Evolutionary conservation across 2,113 vertebrate species (phyloP).

Genomic region (Furnarius figulus): DNA sequence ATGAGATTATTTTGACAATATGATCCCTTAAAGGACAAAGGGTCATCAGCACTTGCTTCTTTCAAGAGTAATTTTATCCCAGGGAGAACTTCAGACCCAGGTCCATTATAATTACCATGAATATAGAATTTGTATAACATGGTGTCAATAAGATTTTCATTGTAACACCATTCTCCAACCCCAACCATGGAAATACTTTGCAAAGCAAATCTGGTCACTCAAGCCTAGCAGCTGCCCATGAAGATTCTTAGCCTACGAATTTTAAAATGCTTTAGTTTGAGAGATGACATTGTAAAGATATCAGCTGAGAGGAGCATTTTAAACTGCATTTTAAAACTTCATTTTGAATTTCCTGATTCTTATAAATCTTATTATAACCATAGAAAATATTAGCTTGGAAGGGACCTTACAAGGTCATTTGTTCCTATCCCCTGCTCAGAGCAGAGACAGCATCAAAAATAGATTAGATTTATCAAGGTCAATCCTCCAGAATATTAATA

Average conservation of each 20-base stretch:
- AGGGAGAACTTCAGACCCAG: not conserved
- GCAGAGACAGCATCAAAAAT: not conserved
- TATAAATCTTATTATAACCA: not conserved
- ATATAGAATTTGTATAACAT: not conserved
- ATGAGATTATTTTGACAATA: constrained; percentile 32
- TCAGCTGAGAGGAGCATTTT: not conserved
- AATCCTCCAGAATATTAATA: not conserved
- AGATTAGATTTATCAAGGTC: not conserved
- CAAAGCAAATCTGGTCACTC: not conserved
- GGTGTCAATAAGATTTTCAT: not conserved
- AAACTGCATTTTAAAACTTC: not conserved
- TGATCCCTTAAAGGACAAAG: constrained; percentile 11
- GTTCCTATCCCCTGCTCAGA: not conserved
- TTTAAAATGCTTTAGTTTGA: not conserved
- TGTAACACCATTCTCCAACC: not conserved
- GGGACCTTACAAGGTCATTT: not conserved
- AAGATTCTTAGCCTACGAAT: not conserved
- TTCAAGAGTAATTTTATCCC: not conserved
- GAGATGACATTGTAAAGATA: not conserved
- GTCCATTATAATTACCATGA: not conserved
- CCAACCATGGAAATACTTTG: not conserved
- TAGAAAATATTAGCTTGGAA: not conserved
- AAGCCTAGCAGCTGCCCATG: not conserved
- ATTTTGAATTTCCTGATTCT: not conserved
- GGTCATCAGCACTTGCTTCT: not conserved